Evolutionary conservation across 2,113 vertebrate species (phyloP), one percentile per base, ranked within the genome.

Genomic region (Mormoops blainvillei): DNA sequence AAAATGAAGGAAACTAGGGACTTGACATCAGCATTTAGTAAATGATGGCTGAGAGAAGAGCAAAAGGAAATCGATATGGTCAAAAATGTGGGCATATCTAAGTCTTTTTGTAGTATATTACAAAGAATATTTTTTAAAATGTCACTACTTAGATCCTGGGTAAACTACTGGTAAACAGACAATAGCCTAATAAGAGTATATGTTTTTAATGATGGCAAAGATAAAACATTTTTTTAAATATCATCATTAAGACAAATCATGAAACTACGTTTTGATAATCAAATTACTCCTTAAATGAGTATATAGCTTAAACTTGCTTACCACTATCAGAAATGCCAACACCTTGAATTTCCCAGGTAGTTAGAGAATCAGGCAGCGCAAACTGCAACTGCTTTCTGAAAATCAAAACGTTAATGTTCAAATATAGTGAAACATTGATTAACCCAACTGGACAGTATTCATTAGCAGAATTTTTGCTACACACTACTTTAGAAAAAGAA

Each of bases 321-420:
- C 99, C 99, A 43, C 98, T 97, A 18, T 98, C 93, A 87, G 99
- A 99, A 98, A 99, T 98, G 89, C 99, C 99, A 84, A 99, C 92
- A 10, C 99, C 99, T 97, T 98, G 98, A 43, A 99, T 67, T 97
- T 99, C 98, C 99, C 99, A 99, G 31, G 99, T 99, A 65, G 99
- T 99, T 43, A 99, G 98, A 13, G 99, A 99, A 98, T 99, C 99
- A 9, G 99, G 99, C 13, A 99, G 97, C 52, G 36, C 94, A 77
- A 98, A 24, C 7, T 43, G 96, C 80, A 99, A 70, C 82, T 98
- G 95, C 11, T 10, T 92, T 19, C 98, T 98, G 56, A 91, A 97
- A 84, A 54, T 77, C 74, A 80, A 98, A 97, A 89, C 28, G 2
- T 97, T 89, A 48, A 93, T 58, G 65, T 91, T 96, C 28, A 91